A percentile compares a stretch with the other conserved stretches of the same genome.
Conservation (phyloP, 1,140 invertebrate species). For the Pachyrhynchus sulphureomaculatus region DNA sequence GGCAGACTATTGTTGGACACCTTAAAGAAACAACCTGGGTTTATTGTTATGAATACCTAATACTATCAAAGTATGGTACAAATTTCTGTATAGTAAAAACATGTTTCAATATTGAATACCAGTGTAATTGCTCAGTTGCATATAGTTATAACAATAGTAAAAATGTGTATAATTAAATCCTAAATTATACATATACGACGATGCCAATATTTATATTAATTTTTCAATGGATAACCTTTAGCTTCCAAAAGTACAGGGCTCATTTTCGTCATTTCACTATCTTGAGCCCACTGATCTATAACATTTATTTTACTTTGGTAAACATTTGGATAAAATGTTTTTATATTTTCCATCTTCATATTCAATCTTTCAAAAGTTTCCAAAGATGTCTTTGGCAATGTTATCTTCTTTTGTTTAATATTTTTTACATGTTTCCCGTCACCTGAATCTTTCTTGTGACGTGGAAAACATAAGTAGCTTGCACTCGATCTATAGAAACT, state of each 20-base stretch:
- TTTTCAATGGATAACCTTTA: too few species aligned
- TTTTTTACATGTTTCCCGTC: background rate
- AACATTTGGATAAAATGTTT: slow-evolving; percentile 21
- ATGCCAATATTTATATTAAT: too few species aligned
- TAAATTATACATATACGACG: too few species aligned
- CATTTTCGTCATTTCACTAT: slow-evolving; percentile 12
- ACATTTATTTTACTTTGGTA: slow-evolving; percentile 12
- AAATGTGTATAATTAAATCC: too few species aligned
- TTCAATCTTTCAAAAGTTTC: slow-evolving; percentile 15
- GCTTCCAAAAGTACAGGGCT: background rate
- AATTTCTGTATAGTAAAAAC: too few species aligned
- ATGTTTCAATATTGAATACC: too few species aligned
- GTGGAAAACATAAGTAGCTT: background rate
- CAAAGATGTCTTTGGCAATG: slow-evolving; percentile 9
- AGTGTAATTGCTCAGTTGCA: too few species aligned
- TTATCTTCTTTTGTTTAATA: background rate
- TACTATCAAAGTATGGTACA: too few species aligned
- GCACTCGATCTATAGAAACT: background rate
- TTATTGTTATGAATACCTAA: too few species aligned
- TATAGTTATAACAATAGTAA: too few species aligned
- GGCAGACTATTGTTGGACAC: too few species aligned
- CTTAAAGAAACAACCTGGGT: too few species aligned
- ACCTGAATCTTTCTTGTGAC: background rate
- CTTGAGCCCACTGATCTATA: slow-evolving; percentile 17
- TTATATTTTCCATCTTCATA: slow-evolving; percentile 16